These are phyloP conservation scores for Bettongia penicillata DNA, from an alignment of 2,113 vertebrate genomes.

Conservation along the genomic window DNA sequence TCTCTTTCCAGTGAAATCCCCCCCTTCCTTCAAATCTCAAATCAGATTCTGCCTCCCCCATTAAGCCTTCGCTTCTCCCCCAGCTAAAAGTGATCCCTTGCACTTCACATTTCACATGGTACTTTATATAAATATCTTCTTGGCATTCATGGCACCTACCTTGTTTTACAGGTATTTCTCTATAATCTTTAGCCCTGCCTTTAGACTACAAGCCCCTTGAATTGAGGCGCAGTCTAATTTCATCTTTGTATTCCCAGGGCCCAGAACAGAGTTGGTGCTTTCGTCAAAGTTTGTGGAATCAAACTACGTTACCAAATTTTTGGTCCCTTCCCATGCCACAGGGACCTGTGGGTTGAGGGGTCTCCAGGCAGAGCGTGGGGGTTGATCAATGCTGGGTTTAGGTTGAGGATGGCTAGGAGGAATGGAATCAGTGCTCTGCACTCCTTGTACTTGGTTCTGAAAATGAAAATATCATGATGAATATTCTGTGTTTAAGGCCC, in stretches of 20 bases:
- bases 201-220: neutral
- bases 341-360: conserved; percentile 55
- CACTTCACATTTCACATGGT: neutral
- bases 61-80: neutral
- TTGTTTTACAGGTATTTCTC: neutral
- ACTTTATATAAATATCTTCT: neutral
- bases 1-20: neutral
- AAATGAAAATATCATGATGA: conserved; percentile 50
- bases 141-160: neutral
- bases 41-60: neutral
- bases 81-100: neutral
- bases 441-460: conserved; percentile 69
- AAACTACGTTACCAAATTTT: conserved; percentile 60
- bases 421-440: conserved; percentile 37
- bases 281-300: neutral
- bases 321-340: conserved; percentile 67
- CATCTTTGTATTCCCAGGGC: neutral
- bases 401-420: conserved; percentile 62
- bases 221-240: neutral
- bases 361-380: conserved; percentile 41
- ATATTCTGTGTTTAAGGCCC: neutral
- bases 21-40: neutral
- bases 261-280: neutral
- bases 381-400: conserved; percentile 30
- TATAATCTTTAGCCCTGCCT: neutral